Conservation (phyloP, 2,888 invertebrate species). For the Hypsopygia costalis region DNA sequence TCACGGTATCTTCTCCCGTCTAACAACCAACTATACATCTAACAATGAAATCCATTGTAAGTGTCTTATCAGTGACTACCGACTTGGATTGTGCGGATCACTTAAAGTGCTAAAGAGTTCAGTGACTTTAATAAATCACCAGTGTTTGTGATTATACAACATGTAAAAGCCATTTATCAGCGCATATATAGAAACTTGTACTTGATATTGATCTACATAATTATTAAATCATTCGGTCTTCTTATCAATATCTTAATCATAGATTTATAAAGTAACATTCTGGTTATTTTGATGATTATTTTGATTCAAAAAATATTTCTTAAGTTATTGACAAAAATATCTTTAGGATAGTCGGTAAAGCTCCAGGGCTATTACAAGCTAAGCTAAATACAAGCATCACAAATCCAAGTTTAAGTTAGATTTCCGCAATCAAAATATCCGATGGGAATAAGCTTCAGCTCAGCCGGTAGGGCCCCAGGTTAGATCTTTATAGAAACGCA, state of each 20-base stretch:
- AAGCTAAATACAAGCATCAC: too few species aligned
- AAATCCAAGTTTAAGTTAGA: too few species aligned
- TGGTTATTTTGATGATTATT: too few species aligned
- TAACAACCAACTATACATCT: conserved; percentile 37
- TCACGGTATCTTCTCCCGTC: conserved; percentile 43
- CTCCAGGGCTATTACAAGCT: too few species aligned
- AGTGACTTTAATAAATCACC: conserved; percentile 21
- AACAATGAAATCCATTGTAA: conserved; percentile 74
- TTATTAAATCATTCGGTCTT: background rate
- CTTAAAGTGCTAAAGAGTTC: conserved; percentile 24
- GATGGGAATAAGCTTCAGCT: too few species aligned
- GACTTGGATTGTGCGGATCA: conserved; percentile 5
- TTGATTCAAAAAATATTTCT: too few species aligned
- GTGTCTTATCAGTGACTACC: conserved; percentile 33
- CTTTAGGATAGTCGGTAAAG: too few species aligned
- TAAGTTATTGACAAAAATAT: too few species aligned
- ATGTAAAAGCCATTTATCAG: conserved; percentile 6
- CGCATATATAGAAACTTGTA: conserved; percentile 8
- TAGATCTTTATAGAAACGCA: too few species aligned
- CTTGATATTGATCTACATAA: conserved; percentile 5
- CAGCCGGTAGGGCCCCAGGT: too few species aligned
- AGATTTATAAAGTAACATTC: too few species aligned
- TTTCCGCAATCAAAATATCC: too few species aligned
- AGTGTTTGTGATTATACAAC: background rate
- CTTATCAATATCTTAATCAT: background rate